phyloP scores from a whole-genome alignment of 2,888 invertebrate species.

The Tubulanus polymorphus region DNA sequence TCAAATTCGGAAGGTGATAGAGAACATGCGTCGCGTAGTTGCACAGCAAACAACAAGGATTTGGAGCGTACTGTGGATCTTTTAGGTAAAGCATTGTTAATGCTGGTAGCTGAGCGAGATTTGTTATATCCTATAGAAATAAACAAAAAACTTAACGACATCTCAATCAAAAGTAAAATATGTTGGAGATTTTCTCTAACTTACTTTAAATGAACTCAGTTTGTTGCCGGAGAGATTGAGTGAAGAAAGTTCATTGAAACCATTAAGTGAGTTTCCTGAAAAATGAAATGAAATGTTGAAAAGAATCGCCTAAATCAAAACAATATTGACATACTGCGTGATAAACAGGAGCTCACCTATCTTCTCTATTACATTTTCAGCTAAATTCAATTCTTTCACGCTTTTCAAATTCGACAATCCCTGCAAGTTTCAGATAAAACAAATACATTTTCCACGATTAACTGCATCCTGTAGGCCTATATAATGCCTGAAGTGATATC shows the following conservation, averaged over 20 bases:
- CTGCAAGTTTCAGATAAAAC: too few relatives aligned
- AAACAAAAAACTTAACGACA: too few relatives aligned
- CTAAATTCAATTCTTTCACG: constrained; percentile 46
- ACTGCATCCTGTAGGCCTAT: too few relatives aligned
- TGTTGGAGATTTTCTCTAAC: not conserved
- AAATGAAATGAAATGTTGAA: too few relatives aligned
- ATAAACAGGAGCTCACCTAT: constrained; percentile 37
- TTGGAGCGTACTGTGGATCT: constrained; percentile 43
- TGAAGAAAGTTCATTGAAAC: constrained; percentile 36
- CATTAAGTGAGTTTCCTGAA: constrained; percentile 42
- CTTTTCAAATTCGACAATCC: constrained; percentile 35
- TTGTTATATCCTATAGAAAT: constrained; percentile 51
- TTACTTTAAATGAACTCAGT: constrained; percentile 45
- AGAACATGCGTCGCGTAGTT: constrained; percentile 52
- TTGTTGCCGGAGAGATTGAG: constrained; percentile 51
- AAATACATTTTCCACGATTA: too few relatives aligned
- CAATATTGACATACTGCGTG: not conserved
- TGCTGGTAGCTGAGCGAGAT: constrained; percentile 36
- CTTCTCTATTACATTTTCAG: constrained; percentile 47
- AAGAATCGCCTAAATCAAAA: too few relatives aligned
- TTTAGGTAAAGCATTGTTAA: constrained; percentile 42
- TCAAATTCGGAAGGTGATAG: constrained; percentile 47
- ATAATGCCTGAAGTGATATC: too few relatives aligned
- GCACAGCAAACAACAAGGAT: constrained; percentile 47
- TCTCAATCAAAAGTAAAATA: constrained; percentile 1